Evolutionary conservation across 2,888 invertebrate genomes (phyloP).

Genomic region (Cosmopolites sordidus): DNA sequence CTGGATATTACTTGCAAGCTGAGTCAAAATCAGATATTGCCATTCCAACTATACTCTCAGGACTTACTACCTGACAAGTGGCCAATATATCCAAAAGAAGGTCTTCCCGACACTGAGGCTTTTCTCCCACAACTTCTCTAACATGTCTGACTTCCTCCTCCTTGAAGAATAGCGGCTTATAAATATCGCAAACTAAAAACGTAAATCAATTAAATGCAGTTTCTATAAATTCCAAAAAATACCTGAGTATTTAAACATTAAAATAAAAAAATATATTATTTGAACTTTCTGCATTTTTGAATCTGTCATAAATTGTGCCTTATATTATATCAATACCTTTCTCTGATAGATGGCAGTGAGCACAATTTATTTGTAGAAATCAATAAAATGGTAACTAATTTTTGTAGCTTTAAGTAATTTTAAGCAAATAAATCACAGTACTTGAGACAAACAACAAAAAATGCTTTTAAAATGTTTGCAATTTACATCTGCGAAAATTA

Average conservation of each 20-base stretch:
- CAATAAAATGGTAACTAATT: no score
- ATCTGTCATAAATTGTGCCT: no score
- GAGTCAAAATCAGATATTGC: conserved; percentile 44
- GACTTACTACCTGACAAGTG: conserved; percentile 51
- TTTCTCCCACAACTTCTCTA: conserved; percentile 3
- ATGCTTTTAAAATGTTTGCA: no score
- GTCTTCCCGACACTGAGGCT: conserved; percentile 43
- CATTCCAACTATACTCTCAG: conserved; percentile 52
- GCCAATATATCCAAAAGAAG: conserved; percentile 51
- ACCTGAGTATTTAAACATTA: neutral
- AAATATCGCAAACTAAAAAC: conserved; percentile 7
- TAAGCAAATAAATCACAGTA: no score
- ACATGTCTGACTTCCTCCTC: conserved; percentile 25
- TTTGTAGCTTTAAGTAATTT: no score
- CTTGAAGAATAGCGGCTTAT: conserved; percentile 21
- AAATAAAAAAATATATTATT: neutral
- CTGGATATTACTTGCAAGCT: conserved; percentile 41
- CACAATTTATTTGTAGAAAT: no score
- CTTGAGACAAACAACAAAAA: no score
- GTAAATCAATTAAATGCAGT: no score
- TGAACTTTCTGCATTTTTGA: conserved; percentile 2
- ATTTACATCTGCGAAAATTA: no score
- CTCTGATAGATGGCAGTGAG: no score
- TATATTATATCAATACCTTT: no score
- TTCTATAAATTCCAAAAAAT: no score